Evolutionary conservation across 2,888 invertebrate genomes (phyloP).

Genomic region (Lordiphosa andalusiaca): DNA sequence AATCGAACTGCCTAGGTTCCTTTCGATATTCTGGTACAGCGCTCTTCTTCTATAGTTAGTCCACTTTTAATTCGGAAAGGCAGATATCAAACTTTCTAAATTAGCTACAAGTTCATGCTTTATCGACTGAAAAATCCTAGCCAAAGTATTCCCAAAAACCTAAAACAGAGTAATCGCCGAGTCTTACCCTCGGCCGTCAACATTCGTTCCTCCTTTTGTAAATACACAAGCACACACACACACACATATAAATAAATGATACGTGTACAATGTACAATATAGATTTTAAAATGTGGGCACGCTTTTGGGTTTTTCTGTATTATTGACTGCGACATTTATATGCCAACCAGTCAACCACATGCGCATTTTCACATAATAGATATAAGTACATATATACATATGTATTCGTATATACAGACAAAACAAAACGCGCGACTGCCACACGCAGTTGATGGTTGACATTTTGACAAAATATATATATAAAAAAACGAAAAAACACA

Average conservation of each 20-base stretch:
- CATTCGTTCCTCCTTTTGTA: background rate
- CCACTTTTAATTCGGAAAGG: no score
- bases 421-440: background rate
- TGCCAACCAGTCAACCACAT: constrained; percentile 54
- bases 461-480: constrained; percentile 43
- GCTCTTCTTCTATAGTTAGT: no score
- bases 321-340: constrained; percentile 69
- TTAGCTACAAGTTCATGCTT: no score
- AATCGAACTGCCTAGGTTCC: no score
- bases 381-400: constrained; percentile 16
- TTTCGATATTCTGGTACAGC: no score
- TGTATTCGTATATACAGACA: constrained; percentile 9
- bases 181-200: background rate
- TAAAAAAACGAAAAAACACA: constrained; percentile 21
- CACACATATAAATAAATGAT: background rate
- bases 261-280: constrained; percentile 12
- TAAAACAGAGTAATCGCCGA: background rate
- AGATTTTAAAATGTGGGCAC: constrained; percentile 52
- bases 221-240: no score
- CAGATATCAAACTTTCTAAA: no score
- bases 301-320: constrained; percentile 38
- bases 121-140: no score
- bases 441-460: constrained; percentile 57
- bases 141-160: no score
- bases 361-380: constrained; percentile 68